phyloP scores from a whole-genome alignment of 1,140 invertebrate genomes.

The Leptinotarsa texana region DNA sequence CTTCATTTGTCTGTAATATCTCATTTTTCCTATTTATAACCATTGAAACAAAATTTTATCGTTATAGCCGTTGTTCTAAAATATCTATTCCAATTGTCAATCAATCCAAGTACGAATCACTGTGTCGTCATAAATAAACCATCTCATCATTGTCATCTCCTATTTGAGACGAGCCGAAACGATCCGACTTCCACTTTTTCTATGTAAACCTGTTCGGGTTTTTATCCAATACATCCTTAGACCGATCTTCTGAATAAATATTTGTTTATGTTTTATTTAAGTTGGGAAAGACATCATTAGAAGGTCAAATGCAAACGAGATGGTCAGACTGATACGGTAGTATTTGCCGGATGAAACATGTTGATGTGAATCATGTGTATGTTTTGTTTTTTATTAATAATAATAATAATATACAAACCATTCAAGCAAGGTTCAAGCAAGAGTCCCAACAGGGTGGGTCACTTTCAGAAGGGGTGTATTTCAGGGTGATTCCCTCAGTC shows the following conservation, averaged over 20 bases:
- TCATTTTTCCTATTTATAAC: too few species aligned
- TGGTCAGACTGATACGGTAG: slow-evolving; percentile 37
- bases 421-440: too few species aligned
- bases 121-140: slow-evolving; percentile 33
- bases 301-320: slow-evolving; percentile 40
- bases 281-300: slow-evolving; percentile 39
- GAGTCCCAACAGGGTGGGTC: too few species aligned
- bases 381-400: too few species aligned
- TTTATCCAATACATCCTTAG: slow-evolving; percentile 28
- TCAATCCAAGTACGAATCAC: background rate
- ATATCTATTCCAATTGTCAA: background rate
- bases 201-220: slow-evolving; percentile 29
- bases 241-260: slow-evolving; percentile 40
- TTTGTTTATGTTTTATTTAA: slow-evolving; percentile 51
- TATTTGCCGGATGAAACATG: background rate
- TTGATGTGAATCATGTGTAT: background rate
- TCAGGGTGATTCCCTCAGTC: too few species aligned
- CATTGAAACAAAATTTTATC: too few species aligned
- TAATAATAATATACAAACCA: too few species aligned
- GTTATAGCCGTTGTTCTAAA: background rate
- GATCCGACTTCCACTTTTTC: slow-evolving; percentile 28
- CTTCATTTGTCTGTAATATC: too few species aligned
- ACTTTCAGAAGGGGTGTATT: too few species aligned
- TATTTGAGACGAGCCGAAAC: slow-evolving; percentile 6
- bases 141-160: slow-evolving; percentile 22